Percentiles rank a stretch among this genome's conserved stretches.
phyloP scores from a whole-genome alignment of 2,888 invertebrate species.

The Ptycholaimellus sp. region DNA sequence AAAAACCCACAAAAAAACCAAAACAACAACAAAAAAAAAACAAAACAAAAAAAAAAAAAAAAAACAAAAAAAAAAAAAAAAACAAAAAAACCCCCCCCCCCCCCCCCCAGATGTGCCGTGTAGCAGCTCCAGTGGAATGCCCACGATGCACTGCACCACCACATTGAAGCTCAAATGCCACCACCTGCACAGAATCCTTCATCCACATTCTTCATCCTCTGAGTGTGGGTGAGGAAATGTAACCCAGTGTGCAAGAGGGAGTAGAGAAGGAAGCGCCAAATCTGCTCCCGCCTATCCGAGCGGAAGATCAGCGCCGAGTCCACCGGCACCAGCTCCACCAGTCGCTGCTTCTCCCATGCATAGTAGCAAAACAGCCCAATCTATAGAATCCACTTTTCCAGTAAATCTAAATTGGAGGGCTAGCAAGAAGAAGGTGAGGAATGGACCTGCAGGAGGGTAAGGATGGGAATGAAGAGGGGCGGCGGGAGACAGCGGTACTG shows the following conservation, averaged over 20 bases:
- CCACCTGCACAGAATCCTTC: constrained; percentile 23
- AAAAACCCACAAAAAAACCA: too few relatives aligned
- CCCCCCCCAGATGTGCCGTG: constrained; percentile 48
- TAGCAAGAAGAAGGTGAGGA: too few relatives aligned
- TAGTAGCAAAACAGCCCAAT: too few relatives aligned
- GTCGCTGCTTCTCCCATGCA: too few relatives aligned
- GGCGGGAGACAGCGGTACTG: constrained; percentile 7
- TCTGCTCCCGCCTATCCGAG: constrained; percentile 62
- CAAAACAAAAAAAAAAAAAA: too few relatives aligned
- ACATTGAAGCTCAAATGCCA: constrained; percentile 56
- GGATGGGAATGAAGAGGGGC: constrained; percentile 3
- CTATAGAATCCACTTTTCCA: too few relatives aligned
- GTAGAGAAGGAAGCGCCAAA: constrained; percentile 80
- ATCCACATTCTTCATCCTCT: not conserved
- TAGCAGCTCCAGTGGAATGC: constrained; percentile 71
- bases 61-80: too few relatives aligned
- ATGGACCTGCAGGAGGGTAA: constrained; percentile 5
- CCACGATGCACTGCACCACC: constrained; percentile 69
- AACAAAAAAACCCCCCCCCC: too few relatives aligned
- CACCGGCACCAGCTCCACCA: too few relatives aligned
- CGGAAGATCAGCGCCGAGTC: constrained; percentile 77
- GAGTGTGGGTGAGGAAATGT: constrained; percentile 29
- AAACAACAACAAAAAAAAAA: too few relatives aligned
- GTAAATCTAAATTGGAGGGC: not conserved
- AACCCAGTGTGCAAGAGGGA: constrained; percentile 72